Conservation (phyloP, 2,113 vertebrate genomes). For the Talpa occidentalis region DNA sequence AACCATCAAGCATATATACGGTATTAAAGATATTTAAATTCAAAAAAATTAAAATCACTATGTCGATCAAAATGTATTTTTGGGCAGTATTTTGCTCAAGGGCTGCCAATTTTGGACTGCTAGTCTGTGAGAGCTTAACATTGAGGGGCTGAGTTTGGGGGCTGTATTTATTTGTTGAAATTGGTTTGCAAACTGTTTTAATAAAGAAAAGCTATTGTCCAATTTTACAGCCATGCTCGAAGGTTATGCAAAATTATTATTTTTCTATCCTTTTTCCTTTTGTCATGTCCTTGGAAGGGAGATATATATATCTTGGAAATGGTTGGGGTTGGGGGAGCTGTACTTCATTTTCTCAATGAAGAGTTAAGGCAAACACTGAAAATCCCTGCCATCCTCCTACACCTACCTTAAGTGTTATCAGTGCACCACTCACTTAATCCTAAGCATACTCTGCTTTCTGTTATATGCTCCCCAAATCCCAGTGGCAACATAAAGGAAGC, state of each 20-base stretch:
- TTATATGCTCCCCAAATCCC: neutral
- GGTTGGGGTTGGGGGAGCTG: neutral
- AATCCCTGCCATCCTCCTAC: neutral
- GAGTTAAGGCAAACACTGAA: neutral
- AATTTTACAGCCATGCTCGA: neutral
- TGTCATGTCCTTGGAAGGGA: conserved; percentile 51
- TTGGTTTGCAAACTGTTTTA: neutral
- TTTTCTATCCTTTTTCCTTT: neutral
- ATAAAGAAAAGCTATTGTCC: neutral
- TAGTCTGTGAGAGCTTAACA: neutral
- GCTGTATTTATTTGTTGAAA: conserved; percentile 25
- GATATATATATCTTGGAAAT: conserved; percentile 41
- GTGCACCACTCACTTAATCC: neutral
- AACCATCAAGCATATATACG: neutral
- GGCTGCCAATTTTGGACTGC: neutral
- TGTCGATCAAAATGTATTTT: neutral
- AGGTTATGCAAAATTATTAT: neutral
- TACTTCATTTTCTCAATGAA: conserved; percentile 1
- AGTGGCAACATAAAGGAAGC: conserved; percentile 61
- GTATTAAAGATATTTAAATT: neutral
- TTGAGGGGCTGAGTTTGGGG: neutral
- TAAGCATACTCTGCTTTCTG: neutral
- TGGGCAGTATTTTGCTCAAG: neutral
- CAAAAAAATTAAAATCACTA: neutral
- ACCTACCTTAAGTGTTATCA: conserved; percentile 14